Base-by-base conservation (phyloP, 1,140 invertebrate species). In the Drosophila nannoptera region DNA sequence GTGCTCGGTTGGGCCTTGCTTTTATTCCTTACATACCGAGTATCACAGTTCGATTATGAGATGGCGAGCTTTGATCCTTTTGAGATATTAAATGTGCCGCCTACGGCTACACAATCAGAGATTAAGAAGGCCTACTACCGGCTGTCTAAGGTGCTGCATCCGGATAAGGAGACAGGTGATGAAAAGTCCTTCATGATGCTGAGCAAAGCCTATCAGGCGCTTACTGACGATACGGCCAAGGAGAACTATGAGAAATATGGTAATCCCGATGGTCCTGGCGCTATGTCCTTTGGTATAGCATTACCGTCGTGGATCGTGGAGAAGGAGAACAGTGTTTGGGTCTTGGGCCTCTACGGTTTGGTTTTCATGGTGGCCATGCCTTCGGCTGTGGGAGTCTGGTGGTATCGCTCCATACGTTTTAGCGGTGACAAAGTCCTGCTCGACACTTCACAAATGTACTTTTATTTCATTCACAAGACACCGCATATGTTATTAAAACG, bases 241-340 rank as follows among this genome's bases (percentile, higher is more conserved):
- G 95, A 95, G 89, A 99, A 99, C 91, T 99, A 97, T 96, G 97
- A 99, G 89, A 97, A 97, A 90, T 99, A 99, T 93, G 99, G 99
- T 38, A 99, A 99, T 92, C 98, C 98, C 9, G 98, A 99, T 93
- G 99, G 99, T 5, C 99, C 99, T 33, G 97, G 97, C 73, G 97
- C 97, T 16, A 99, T 98, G 93, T 97, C 96, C 78, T 99, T 99
- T 93, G 98, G 99, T 71, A 99, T 99, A 90, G 99, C 98, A 43
- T 90, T 99, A 45, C 99, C 99, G 14, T 99, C 98, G 56, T 99
- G 98, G 98, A 99, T 99, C 90, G 97, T 99, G n/a, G 98, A 99
- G 88, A 98, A 99, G 90, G 96, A 99, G 91, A 99, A 99, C 90
- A 99, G 97, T 74, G 93, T 99, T 36, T 99, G 97, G 97, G 98